phyloP scores from a whole-genome alignment of 2,888 invertebrate species.

The Gasteruption jaculator region DNA sequence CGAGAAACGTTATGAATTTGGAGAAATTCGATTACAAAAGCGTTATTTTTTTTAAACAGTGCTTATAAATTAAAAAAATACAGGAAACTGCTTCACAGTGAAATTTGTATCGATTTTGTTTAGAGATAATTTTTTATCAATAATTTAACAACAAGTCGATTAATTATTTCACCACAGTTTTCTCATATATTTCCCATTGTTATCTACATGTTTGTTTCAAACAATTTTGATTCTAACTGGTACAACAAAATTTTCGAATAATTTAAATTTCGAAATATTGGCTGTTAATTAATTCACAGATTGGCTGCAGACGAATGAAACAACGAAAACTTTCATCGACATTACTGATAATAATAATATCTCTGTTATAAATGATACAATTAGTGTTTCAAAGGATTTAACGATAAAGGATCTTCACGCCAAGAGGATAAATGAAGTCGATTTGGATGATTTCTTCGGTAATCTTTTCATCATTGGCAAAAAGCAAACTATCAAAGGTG shows the following conservation, averaged over 20 bases:
- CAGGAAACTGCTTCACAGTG: no score
- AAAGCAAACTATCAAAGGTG: slow-evolving; percentile 34
- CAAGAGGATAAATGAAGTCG: slow-evolving; percentile 25
- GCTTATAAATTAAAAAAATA: neutral
- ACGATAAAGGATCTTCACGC: slow-evolving; percentile 24
- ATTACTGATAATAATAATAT: slow-evolving; percentile 12
- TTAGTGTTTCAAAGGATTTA: slow-evolving; percentile 26
- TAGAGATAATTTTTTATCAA: no score
- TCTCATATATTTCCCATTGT: no score
- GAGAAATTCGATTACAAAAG: neutral
- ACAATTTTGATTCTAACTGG: no score
- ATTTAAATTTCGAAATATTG: no score
- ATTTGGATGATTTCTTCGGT: slow-evolving; percentile 25
- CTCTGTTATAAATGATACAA: slow-evolving; percentile 24
- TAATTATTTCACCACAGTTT: no score
- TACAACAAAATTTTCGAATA: no score
- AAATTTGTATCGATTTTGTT: no score
- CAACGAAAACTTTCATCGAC: slow-evolving; percentile 12
- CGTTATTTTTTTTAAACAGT: slow-evolving; percentile 4
- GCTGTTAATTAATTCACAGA: no score
- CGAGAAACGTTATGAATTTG: slow-evolving; percentile 5
- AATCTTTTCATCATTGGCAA: slow-evolving; percentile 30
- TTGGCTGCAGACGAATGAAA: slow-evolving; percentile 27
- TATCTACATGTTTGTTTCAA: no score
- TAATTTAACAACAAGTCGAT: no score